These are phyloP conservation scores for Orius laevigatus DNA, from an alignment of 1,140 invertebrate species.

Conservation along the genomic window DNA sequence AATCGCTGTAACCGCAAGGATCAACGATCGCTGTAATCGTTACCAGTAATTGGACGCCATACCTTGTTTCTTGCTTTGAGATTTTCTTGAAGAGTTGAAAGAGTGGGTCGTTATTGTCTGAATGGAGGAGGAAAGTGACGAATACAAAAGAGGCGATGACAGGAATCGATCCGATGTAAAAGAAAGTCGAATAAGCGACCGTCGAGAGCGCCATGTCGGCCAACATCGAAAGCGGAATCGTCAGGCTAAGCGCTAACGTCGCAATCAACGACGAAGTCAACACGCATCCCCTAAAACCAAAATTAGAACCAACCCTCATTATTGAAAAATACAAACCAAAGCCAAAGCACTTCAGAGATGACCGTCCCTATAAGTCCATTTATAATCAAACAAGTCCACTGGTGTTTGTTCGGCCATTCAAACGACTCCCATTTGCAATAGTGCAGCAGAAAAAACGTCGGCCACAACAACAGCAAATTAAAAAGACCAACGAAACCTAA, in stretches of 20 bases:
- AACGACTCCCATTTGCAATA: slow-evolving; percentile 60
- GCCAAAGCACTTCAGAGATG: slow-evolving; percentile 69
- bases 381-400: slow-evolving; percentile 58
- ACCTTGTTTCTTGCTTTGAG: slow-evolving; percentile 7
- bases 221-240: slow-evolving; percentile 71
- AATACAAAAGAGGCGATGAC: slow-evolving; percentile 62
- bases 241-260: slow-evolving; percentile 63
- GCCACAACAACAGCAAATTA: slow-evolving; percentile 67
- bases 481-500: slow-evolving; percentile 76
- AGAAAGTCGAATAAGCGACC: slow-evolving; percentile 52
- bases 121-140: slow-evolving; percentile 57
- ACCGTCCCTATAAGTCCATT: slow-evolving; percentile 81
- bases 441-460: slow-evolving; percentile 68
- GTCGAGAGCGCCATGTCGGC: slow-evolving; percentile 62
- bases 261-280: slow-evolving; percentile 74
- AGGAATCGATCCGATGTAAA: slow-evolving; percentile 64
- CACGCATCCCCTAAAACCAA: slow-evolving; percentile 71
- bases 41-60: slow-evolving; percentile 5
- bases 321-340: slow-evolving; percentile 41
- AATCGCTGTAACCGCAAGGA: too few species aligned
- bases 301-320: slow-evolving; percentile 17
- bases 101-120: slow-evolving; percentile 68
- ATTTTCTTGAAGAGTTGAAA: slow-evolving; percentile 12
- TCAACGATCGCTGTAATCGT: neutral
- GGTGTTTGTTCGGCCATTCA: slow-evolving; percentile 59